Evolutionary conservation across 2,888 invertebrate species (phyloP).

Genomic region (Torymus tubicola): DNA sequence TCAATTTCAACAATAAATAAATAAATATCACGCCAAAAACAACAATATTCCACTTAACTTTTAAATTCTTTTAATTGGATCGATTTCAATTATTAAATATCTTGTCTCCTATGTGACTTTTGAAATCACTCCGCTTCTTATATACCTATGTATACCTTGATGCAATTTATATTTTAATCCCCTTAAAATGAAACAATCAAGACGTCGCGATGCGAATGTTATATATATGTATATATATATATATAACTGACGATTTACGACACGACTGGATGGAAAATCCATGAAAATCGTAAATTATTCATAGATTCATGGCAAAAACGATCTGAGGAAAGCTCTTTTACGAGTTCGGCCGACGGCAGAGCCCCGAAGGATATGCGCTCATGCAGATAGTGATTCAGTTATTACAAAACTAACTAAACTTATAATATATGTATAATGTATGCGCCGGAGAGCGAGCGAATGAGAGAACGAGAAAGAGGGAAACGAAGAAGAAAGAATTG

Average conservation of each 20-base stretch:
- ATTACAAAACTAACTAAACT: conserved; percentile 75
- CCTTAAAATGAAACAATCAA: neutral
- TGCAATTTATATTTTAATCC: neutral
- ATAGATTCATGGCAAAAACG: neutral
- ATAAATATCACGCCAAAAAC: too few relatives aligned
- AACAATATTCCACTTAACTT: too few relatives aligned
- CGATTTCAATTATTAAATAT: too few relatives aligned
- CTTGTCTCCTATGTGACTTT: too few relatives aligned
- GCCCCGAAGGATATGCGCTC: conserved; percentile 56
- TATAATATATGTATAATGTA: conserved; percentile 59
- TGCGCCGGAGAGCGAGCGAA: neutral
- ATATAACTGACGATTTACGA: too few relatives aligned
- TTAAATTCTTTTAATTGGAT: too few relatives aligned
- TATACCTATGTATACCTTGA: too few relatives aligned
- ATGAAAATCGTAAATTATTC: neutral
- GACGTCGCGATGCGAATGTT: too few relatives aligned
- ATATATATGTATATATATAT: too few relatives aligned
- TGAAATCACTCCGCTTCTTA: too few relatives aligned
- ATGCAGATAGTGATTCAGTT: conserved; percentile 68
- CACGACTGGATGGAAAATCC: neutral
- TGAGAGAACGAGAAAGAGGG: conserved; percentile 56
- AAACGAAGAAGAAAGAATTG: conserved; percentile 56
- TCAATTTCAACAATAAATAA: too few relatives aligned
- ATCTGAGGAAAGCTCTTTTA: conserved; percentile 1
- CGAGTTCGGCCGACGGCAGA: conserved; percentile 41